Percentiles rank a stretch among this genome's conserved stretches.
phyloP scores from a whole-genome alignment of 2,888 invertebrate species.

The Eurytoma adleriae region DNA sequence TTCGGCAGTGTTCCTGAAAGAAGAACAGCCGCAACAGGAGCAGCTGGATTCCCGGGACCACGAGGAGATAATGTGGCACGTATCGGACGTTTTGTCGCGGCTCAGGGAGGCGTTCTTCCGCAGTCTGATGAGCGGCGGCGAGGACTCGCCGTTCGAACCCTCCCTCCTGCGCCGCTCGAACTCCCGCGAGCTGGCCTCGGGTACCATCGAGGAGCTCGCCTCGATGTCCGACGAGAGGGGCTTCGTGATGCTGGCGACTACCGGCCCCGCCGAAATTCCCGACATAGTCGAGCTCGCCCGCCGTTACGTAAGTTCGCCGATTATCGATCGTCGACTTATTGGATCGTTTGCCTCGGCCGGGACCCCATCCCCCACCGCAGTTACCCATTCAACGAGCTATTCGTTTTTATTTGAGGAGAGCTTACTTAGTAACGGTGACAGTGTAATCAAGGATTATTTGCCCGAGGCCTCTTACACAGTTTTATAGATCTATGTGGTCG shows the following conservation, averaged over 20 bases:
- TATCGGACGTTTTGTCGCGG: not conserved
- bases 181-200: slow-evolving; percentile 59
- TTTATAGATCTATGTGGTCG: too few relatives aligned
- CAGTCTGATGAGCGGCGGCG: slow-evolving; percentile 8
- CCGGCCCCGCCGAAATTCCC: slow-evolving; percentile 57
- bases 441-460: too few relatives aligned
- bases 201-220: slow-evolving; percentile 61
- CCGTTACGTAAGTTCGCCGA: slow-evolving; percentile 59
- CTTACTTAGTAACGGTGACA: too few relatives aligned
- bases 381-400: too few relatives aligned
- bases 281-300: slow-evolving; percentile 59
- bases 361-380: too few relatives aligned
- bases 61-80: not conserved
- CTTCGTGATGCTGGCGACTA: slow-evolving; percentile 63
- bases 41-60: not conserved
- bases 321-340: not conserved
- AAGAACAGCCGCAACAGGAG: not conserved
- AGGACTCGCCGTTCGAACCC: not conserved
- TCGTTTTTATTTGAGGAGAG: too few relatives aligned
- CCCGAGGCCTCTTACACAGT: too few relatives aligned
- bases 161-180: slow-evolving; percentile 38
- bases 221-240: slow-evolving; percentile 61
- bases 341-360: too few relatives aligned
- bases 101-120: slow-evolving; percentile 35
- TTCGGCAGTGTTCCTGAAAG: too few relatives aligned